phyloP scores from a whole-genome alignment of 2,888 invertebrate genomes.

The Luperina nickerlii region DNA sequence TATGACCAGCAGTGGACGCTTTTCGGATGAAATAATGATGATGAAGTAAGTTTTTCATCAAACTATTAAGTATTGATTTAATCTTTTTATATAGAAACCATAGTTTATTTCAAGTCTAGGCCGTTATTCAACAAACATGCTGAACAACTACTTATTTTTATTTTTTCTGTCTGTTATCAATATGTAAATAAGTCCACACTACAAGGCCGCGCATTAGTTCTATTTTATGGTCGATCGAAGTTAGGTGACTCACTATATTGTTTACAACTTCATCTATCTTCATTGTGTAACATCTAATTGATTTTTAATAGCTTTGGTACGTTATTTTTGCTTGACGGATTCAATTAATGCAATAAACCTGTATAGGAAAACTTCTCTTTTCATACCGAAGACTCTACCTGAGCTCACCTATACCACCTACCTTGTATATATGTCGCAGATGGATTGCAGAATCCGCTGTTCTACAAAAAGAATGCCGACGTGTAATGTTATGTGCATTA shows the following conservation, averaged over 20 bases:
- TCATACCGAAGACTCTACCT: neutral
- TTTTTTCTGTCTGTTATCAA: constrained; percentile 30
- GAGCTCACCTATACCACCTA: neutral
- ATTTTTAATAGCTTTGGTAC: constrained; percentile 28
- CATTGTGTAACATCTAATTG: constrained; percentile 45
- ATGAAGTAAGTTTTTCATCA: neutral
- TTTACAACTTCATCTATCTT: constrained; percentile 39
- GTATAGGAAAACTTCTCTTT: neutral
- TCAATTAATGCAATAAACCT: constrained; percentile 7
- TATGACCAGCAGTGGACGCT: too few species aligned
- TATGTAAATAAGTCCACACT: constrained; percentile 45
- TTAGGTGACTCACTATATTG: constrained; percentile 49
- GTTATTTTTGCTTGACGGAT: constrained; percentile 21
- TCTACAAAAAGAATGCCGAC: neutral
- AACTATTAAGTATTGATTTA: neutral
- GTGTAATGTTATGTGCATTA: neutral
- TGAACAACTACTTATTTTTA: neutral
- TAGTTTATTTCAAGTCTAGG: neutral
- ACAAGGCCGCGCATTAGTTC: constrained; percentile 48
- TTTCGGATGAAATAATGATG: too few species aligned
- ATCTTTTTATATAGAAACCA: neutral
- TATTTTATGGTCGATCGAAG: constrained; percentile 39
- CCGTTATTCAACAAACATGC: neutral
- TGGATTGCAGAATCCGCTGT: too few species aligned
- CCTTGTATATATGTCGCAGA: too few species aligned